These are phyloP conservation scores for Alouatta palliata DNA, from an alignment of 2,113 vertebrate genomes.

Conservation along the genomic window DNA sequence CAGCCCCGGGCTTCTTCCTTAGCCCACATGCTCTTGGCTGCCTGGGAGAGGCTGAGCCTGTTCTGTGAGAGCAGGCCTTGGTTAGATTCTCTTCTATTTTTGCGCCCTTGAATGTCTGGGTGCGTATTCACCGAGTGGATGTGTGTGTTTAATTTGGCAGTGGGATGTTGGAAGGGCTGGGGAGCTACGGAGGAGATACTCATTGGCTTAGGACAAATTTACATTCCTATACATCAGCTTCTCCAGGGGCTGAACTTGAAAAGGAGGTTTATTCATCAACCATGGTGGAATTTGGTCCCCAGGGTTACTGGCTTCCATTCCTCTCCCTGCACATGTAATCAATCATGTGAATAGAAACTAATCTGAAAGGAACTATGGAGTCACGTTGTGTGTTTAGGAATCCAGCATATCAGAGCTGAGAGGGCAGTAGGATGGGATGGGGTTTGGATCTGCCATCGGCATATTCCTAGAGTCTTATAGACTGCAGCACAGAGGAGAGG, in stretches of 20 bases:
- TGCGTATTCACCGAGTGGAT: constrained; percentile 9
- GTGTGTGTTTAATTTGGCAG: constrained; percentile 79
- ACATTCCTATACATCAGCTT: not conserved
- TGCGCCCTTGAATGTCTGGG: constrained; percentile 36
- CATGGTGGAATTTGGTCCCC: constrained; percentile 45
- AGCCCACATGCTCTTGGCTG: constrained; percentile 47
- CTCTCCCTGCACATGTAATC: constrained; percentile 25
- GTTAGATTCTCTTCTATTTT: not conserved
- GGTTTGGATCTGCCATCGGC: rapidly evolving
- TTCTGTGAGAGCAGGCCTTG: not conserved
- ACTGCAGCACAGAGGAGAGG: not conserved
- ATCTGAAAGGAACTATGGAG: not conserved
- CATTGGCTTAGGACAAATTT: constrained; percentile 43
- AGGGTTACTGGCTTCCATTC: constrained; percentile 27
- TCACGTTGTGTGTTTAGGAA: not conserved
- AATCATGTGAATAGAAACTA: constrained; percentile 44
- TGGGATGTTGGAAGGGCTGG: not conserved
- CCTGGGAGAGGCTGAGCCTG: constrained; percentile 44
- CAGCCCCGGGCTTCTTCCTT: constrained; percentile 55
- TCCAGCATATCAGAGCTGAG: not conserved
- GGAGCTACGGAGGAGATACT: constrained; percentile 38
- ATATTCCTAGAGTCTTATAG: rapidly evolving
- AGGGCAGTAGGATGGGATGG: not conserved
- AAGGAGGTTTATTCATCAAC: constrained; percentile 60
- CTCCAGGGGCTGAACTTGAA: constrained; percentile 6